These are phyloP conservation scores for Nibea albiflora DNA, from an alignment of 2,113 vertebrate genomes.

Conservation along the genomic window DNA sequence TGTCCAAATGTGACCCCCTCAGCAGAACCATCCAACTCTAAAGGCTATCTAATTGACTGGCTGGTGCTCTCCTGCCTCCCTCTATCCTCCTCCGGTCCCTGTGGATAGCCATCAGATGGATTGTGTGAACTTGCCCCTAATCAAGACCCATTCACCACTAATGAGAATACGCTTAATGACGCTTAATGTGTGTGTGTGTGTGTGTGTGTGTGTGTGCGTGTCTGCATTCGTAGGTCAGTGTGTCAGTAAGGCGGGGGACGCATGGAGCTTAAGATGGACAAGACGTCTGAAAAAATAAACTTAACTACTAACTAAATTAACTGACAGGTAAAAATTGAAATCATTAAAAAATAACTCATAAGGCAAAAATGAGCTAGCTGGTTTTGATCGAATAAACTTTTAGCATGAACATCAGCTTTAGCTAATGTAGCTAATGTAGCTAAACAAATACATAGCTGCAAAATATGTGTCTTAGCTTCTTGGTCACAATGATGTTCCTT, in stretches of 20 bases:
- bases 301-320: background rate
- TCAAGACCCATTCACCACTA: constrained; percentile 78
- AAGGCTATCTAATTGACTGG: constrained; percentile 83
- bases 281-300: constrained; percentile 8
- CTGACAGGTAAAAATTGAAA: background rate
- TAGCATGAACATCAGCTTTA: constrained; percentile 3
- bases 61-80: constrained; percentile 69
- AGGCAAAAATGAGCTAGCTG: background rate
- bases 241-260: constrained; percentile 40
- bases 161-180: constrained; percentile 82
- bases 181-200: constrained; percentile 49
- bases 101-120: constrained; percentile 78
- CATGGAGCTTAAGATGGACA: constrained; percentile 18
- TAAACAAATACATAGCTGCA: background rate
- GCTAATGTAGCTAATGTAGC: background rate
- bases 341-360: background rate
- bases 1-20: constrained; percentile 83
- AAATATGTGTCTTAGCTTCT: background rate
- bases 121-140: constrained; percentile 78
- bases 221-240: constrained; percentile 47
- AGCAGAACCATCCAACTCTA: constrained; percentile 79
- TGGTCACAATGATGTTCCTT: background rate
- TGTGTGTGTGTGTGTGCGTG: constrained; percentile 57
- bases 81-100: constrained; percentile 70
- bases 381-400: background rate